phyloP scores from a whole-genome alignment of 2,113 vertebrate species.

The Corythoichthys intestinalis region DNA sequence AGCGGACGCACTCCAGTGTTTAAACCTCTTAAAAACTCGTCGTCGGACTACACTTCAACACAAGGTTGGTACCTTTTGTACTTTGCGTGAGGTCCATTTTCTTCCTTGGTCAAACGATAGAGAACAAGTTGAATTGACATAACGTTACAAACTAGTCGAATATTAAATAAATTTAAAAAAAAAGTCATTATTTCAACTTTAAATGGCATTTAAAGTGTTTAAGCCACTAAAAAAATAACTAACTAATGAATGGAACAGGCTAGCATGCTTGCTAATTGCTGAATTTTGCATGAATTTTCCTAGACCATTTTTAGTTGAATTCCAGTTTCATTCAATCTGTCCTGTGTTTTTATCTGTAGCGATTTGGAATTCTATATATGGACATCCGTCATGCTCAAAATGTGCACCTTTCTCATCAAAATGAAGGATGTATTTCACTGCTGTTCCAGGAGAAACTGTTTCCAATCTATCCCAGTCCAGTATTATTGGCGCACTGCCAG shows the following conservation, averaged over 20 bases:
- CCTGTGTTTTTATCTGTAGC: background rate
- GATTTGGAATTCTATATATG: no score
- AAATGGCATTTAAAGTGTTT: background rate
- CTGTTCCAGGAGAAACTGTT: constrained; percentile 1
- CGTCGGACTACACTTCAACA: background rate
- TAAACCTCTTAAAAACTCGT: background rate
- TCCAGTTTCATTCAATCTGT: background rate
- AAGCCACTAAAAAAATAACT: background rate
- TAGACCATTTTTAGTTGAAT: background rate
- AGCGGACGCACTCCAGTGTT: background rate
- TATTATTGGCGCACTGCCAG: constrained; percentile 15
- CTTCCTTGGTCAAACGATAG: background rate
- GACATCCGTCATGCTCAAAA: constrained; percentile 17
- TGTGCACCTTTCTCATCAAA: constrained; percentile 5
- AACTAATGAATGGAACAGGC: constrained; percentile 32
- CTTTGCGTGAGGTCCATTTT: background rate
- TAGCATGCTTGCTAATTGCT: background rate
- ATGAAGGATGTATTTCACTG: constrained; percentile 18
- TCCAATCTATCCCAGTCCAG: background rate
- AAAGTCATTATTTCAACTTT: background rate
- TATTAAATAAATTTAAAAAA: background rate
- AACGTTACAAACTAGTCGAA: background rate
- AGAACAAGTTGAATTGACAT: constrained; percentile 17
- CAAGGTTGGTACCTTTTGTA: constrained; percentile 17
- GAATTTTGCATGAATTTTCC: background rate